These are phyloP conservation scores for Lamellibrachia satsuma DNA, from an alignment of 2,888 invertebrate genomes.

Conservation along the genomic window DNA sequence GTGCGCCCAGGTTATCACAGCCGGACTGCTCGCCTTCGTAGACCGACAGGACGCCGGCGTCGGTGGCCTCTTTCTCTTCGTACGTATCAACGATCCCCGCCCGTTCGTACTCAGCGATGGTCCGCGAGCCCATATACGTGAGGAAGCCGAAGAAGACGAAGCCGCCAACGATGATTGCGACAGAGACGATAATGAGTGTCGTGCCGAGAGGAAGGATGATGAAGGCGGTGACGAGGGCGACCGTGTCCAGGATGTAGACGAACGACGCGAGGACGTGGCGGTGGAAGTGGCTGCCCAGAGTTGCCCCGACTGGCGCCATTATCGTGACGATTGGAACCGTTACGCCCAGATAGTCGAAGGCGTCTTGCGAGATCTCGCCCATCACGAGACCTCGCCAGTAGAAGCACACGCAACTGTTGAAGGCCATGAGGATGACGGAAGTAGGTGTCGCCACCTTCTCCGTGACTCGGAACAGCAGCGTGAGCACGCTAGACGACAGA, in stretches of 20 bases:
- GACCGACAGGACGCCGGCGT: no score
- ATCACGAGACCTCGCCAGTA: conserved; percentile 52
- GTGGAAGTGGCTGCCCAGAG: conserved; percentile 48
- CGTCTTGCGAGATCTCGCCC: conserved; percentile 26
- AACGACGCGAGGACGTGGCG: conserved; percentile 31
- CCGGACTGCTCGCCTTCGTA: neutral
- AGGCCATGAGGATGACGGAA: conserved; percentile 53
- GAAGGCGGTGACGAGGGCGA: conserved; percentile 20
- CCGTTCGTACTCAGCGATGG: conserved; percentile 13
- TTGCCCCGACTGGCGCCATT: conserved; percentile 47
- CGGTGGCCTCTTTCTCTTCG: neutral
- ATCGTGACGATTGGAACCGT: conserved; percentile 43
- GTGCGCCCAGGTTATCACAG: neutral
- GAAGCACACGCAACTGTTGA: conserved; percentile 44
- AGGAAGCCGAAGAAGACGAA: conserved; percentile 17
- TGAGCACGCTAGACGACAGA: conserved; percentile 34
- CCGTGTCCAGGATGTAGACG: conserved; percentile 13
- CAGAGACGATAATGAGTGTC: neutral
- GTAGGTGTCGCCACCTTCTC: conserved; percentile 59
- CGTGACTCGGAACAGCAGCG: conserved; percentile 38
- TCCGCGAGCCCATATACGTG: neutral
- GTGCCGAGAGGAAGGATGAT: neutral
- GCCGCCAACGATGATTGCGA: neutral
- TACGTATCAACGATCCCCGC: neutral
- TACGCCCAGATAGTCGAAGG: conserved; percentile 50